Conservation (phyloP, 1,140 invertebrate genomes). For the Panonychus citri region DNA sequence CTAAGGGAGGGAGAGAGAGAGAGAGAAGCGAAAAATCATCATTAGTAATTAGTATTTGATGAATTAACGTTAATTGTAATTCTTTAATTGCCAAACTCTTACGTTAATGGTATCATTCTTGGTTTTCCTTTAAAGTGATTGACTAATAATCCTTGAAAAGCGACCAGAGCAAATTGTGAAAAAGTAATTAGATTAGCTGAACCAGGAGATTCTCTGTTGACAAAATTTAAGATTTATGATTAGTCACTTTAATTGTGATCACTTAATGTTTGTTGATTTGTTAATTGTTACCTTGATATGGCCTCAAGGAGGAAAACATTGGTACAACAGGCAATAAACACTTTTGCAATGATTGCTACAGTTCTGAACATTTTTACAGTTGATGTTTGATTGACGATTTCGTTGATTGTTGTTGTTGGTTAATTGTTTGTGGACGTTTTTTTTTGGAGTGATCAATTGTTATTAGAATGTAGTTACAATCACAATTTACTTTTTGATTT, state of each 20-base stretch:
- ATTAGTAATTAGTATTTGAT: conserved; percentile 23
- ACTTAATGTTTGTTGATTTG: neutral
- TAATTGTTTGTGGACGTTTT: too few relatives aligned
- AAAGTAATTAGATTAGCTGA: conserved; percentile 83
- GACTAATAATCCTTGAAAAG: conserved; percentile 67
- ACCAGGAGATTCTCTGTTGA: conserved; percentile 32
- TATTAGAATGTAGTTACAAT: too few relatives aligned
- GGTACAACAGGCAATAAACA: neutral
- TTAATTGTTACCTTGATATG: neutral
- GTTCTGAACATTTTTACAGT: too few relatives aligned
- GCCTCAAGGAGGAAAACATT: neutral
- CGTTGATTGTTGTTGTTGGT: too few relatives aligned
- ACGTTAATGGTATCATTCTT: conserved; percentile 29
- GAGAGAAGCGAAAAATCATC: neutral
- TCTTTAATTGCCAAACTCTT: too few relatives aligned
- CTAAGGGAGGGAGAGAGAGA: conserved; percentile 27
- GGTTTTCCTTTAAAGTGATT: conserved; percentile 62
- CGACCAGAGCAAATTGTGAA: conserved; percentile 71
- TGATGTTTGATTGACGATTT: too few relatives aligned
- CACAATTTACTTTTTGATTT: too few relatives aligned
- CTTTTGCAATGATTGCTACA: neutral
- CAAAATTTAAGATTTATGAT: too few relatives aligned
- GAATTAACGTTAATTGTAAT: neutral
- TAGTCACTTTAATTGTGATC: neutral
- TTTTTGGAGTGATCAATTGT: too few relatives aligned